Evolutionary conservation across 2,797 vertebrate species (phyloP), one percentile per base, ranked within the genome.

Genomic region (Lemur catta): DNA sequence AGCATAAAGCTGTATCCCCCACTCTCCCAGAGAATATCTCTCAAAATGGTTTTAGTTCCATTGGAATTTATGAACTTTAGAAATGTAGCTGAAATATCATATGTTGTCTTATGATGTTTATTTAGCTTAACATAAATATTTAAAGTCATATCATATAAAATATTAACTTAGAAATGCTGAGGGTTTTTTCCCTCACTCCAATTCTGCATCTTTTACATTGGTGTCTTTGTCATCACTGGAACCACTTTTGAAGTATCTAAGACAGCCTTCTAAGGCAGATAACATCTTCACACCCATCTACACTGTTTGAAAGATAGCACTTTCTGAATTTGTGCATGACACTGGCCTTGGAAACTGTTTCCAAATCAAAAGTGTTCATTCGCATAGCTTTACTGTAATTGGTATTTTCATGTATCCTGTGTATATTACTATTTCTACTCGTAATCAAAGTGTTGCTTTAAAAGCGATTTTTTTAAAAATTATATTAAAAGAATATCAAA

Each of bases 21-120:
- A 4, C 26, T 78, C 90, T 57, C 67, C 67, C 63, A 93, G 46
- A 59, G 52, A 84, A 22, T 52, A 9, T 75, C 33, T 76, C 38
- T 93, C 26, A n/a, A 76, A 86, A 74, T 88, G 30, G 74, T 71
- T 89, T 82, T 20, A 84, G n/a, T 67, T 82, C n/a, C 75, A 14
- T 91, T 75, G 82, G 61, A 89, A 95, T 85, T 75, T 69, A 61
- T 88, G 63, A 91, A 33, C 76, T 92, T 88, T 55, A 80, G 43
- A 55, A 72, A 84, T 91, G 71, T 71, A 11, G 13, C 38, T 91
- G 48, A 91, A 80, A 41, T 69, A 85, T 41, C 15, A 28, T 81
- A 46, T 41, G n/a, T 55, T 52, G 35, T 55, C 65, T 52, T 84
- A 71, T 18, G 35, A 5, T 41, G 71, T 46, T 84, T 82, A 30